These are phyloP conservation scores for Enteromius trimaculatus DNA, from an alignment of 2,797 vertebrate species.

Conservation along the genomic window DNA sequence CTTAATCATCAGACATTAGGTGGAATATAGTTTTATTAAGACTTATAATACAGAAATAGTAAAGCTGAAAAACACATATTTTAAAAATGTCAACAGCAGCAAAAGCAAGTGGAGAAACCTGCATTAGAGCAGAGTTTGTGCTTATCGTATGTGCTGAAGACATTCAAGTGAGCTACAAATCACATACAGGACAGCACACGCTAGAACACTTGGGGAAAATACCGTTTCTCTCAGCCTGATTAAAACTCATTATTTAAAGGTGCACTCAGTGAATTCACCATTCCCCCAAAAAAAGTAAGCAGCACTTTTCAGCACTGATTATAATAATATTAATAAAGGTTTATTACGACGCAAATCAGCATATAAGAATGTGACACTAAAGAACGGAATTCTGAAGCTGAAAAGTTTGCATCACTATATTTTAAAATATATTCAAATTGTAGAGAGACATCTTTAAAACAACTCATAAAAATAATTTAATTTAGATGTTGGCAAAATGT, in stretches of 20 bases:
- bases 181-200: constrained; percentile 55
- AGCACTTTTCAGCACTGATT: neutral
- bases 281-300: neutral
- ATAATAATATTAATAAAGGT: neutral
- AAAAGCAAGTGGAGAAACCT: constrained; percentile 70
- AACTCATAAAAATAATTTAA: neutral
- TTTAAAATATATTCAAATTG: neutral
- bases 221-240: neutral
- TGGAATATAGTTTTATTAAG: constrained; percentile 58
- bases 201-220: constrained; percentile 22
- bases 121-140: constrained; percentile 70
- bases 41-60: constrained; percentile 68
- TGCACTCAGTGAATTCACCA: neutral
- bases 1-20: constrained; percentile 22
- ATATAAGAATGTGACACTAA: neutral
- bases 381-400: neutral
- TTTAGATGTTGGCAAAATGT: neutral
- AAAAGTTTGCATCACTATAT: neutral
- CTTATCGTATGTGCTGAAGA: constrained; percentile 66
- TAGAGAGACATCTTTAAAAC: neutral
- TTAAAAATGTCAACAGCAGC: constrained; percentile 77
- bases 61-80: constrained; percentile 76
- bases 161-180: constrained; percentile 59
- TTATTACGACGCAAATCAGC: neutral
- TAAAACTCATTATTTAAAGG: neutral